phyloP scores from a whole-genome alignment of 1,140 invertebrate genomes.

The Panulirus ornatus region DNA sequence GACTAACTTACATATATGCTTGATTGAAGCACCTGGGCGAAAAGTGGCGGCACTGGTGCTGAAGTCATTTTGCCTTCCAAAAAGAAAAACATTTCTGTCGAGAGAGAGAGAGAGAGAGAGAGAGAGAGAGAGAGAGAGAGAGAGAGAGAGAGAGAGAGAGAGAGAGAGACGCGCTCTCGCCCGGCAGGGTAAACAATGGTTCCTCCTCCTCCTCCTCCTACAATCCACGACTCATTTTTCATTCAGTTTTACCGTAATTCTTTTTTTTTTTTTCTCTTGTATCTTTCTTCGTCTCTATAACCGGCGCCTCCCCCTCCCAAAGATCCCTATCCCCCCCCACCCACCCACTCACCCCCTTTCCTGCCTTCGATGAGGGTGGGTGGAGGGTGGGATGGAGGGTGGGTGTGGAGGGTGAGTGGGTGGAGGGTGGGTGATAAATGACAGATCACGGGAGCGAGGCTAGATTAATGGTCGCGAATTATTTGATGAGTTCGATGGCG shows the following conservation, averaged over 20 bases:
- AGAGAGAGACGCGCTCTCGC: too few relatives aligned
- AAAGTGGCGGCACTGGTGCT: too few relatives aligned
- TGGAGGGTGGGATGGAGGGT: too few relatives aligned
- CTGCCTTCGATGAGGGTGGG: constrained; percentile 18
- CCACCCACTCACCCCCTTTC: background rate
- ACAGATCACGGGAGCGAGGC: background rate
- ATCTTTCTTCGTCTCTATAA: too few relatives aligned
- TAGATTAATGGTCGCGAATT: constrained; percentile 42
- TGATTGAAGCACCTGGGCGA: too few relatives aligned
- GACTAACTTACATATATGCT: too few relatives aligned
- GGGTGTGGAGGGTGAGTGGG: too few relatives aligned
- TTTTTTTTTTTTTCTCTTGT: background rate
- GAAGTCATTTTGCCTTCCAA: too few relatives aligned
- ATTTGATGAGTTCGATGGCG: constrained; percentile 48
- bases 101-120: constrained; percentile 10
- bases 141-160: constrained; percentile 20
- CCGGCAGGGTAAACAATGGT: too few relatives aligned
- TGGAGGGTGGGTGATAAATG: constrained; percentile 36
- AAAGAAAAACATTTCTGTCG: too few relatives aligned
- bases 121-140: constrained; percentile 19
- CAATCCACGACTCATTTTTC: constrained; percentile 14
- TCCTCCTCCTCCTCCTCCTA: background rate
- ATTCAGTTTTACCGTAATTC: constrained; percentile 10
- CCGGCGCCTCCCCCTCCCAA: background rate
- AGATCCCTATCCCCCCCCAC: background rate